Percentiles rank a stretch among this genome's conserved stretches.
Evolutionary conservation across 2,888 invertebrate genomes (phyloP).

Genomic region (Cheilosia vernalis): DNA sequence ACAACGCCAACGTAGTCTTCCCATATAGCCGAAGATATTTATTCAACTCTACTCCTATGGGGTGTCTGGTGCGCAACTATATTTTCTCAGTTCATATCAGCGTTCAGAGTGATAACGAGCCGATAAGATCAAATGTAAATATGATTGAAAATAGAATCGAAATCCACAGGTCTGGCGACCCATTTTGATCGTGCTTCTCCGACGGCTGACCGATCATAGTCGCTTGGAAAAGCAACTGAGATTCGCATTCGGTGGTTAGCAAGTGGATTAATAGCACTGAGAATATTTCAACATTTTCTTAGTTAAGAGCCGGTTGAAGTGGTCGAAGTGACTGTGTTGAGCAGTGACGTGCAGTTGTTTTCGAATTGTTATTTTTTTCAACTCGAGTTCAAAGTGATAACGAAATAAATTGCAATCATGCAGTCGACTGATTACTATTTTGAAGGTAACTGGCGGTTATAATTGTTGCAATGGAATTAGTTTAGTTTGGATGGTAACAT

Average conservation of each 20-base stretch:
- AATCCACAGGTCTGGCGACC: constrained; percentile 10
- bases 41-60: background rate
- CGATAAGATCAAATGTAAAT: constrained; percentile 53
- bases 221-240: background rate
- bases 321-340: background rate
- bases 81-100: constrained; percentile 37
- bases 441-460: constrained; percentile 78
- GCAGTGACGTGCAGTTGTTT: background rate
- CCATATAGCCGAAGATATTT: constrained; percentile 6
- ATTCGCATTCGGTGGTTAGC: constrained; percentile 38
- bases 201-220: constrained; percentile 22
- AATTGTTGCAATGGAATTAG: background rate
- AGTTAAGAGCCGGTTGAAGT: background rate
- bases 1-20: background rate
- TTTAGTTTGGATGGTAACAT: background rate
- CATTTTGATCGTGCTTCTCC: background rate
- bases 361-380: background rate
- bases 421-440: constrained; percentile 80
- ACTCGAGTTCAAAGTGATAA: constrained; percentile 48
- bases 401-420: constrained; percentile 55
- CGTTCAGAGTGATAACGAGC: constrained; percentile 37
- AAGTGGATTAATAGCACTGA: constrained; percentile 2
- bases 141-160: constrained; percentile 22
- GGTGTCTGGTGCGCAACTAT: constrained; percentile 15
- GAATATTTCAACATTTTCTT: background rate